Conservation (phyloP, 2,888 invertebrate genomes). For the Brachyptera risi region DNA sequence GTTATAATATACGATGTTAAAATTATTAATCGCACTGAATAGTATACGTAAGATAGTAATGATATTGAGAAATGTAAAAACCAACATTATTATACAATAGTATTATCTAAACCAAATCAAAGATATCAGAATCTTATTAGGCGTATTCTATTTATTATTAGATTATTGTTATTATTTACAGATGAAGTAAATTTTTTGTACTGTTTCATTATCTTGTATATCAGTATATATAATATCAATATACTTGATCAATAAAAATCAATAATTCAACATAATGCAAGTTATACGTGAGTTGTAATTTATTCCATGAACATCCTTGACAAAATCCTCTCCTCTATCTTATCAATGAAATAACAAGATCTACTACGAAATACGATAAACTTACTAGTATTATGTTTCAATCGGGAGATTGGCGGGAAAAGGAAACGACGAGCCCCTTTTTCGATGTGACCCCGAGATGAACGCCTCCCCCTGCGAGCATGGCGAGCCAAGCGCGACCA, state of each 20-base stretch:
- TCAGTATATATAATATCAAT: not conserved
- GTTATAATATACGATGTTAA: no score
- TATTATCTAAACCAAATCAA: not conserved
- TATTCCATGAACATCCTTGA: not conserved
- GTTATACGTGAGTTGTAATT: not conserved
- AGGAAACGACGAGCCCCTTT: no score
- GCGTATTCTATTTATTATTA: not conserved
- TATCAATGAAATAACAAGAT: no score
- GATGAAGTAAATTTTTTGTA: not conserved
- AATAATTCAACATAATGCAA: not conserved
- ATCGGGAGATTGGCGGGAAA: no score
- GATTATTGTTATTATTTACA: not conserved
- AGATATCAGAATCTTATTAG: not conserved
- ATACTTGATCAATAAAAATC: not conserved
- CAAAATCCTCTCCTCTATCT: not conserved
- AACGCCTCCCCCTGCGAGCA: no score
- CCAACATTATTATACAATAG: not conserved
- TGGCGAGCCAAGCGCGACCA: no score
- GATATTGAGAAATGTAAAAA: not conserved
- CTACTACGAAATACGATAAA: no score
- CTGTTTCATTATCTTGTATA: constrained; percentile 4
- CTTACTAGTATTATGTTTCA: no score
- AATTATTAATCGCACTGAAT: no score
- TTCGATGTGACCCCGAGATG: no score
- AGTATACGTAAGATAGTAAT: not conserved